A percentile compares a stretch with the other conserved stretches of the same genome.
Conservation (phyloP, 2,888 invertebrate species). For the Xanthia icteritia region DNA sequence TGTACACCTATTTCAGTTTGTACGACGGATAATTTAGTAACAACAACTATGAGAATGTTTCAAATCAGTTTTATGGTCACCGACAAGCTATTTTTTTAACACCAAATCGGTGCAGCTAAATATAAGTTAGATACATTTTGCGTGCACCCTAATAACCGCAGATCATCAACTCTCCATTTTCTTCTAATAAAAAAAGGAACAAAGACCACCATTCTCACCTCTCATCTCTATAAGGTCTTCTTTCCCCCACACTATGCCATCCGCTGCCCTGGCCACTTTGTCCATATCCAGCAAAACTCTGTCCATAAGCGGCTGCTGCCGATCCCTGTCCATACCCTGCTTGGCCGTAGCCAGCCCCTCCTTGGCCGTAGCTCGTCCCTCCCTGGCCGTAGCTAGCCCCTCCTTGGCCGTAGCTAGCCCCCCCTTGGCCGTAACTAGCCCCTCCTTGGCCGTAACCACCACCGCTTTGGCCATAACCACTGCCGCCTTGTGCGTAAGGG, state of each 20-base stretch:
- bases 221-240: constrained; percentile 87
- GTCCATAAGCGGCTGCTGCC: constrained; percentile 50
- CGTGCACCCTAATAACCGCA: neutral
- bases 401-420: constrained; percentile 37
- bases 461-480: constrained; percentile 20
- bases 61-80: neutral
- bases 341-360: constrained; percentile 26
- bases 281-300: constrained; percentile 63
- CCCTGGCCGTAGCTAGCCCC: constrained; percentile 37
- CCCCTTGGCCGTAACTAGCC: constrained; percentile 28
- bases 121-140: neutral
- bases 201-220: constrained; percentile 70
- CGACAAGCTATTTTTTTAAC: neutral
- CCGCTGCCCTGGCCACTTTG: constrained; percentile 74
- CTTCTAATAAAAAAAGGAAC: neutral
- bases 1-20: neutral
- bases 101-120: neutral
- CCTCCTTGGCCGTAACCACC: constrained; percentile 29
- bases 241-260: constrained; percentile 84
- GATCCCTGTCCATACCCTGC: constrained; percentile 46
- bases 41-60: neutral
- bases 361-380: constrained; percentile 38
- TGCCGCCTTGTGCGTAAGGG: constrained; percentile 67
- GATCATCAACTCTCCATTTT: neutral
- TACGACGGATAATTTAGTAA: neutral